Conservation (phyloP, 1,140 invertebrate genomes). For the Stegodyphus dumicola region DNA sequence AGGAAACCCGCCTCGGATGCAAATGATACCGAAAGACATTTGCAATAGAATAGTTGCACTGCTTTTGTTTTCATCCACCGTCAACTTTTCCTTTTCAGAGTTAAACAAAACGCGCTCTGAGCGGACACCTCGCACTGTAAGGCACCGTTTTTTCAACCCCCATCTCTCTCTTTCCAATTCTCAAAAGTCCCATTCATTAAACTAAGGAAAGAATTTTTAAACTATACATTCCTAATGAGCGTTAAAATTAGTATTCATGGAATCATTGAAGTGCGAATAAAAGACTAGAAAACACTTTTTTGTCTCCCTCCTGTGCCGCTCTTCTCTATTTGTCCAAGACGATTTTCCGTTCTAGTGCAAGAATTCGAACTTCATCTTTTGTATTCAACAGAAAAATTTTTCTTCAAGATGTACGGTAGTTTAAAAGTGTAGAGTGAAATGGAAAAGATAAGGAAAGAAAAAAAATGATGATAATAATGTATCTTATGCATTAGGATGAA, state of each 20-base stretch:
- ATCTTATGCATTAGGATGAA: no score
- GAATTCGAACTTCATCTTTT: slow-evolving; percentile 3
- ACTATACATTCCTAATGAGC: slow-evolving; percentile 53
- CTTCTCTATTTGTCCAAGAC: slow-evolving; percentile 31
- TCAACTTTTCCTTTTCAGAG: slow-evolving; percentile 38
- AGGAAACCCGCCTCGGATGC: slow-evolving; percentile 30
- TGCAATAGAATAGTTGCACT: slow-evolving; percentile 38
- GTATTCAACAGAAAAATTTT: not conserved
- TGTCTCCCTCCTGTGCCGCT: not conserved
- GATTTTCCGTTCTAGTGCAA: not conserved
- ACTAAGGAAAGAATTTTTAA: slow-evolving; percentile 46
- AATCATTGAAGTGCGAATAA: slow-evolving; percentile 57
- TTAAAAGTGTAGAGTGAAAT: not conserved
- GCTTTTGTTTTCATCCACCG: slow-evolving; percentile 36
- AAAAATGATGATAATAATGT: slow-evolving; percentile 5
- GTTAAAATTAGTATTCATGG: slow-evolving; percentile 60
- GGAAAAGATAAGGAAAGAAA: not conserved
- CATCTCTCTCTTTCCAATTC: slow-evolving; percentile 5
- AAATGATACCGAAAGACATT: slow-evolving; percentile 41
- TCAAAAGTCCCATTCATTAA: slow-evolving; percentile 36
- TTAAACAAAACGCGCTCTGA: slow-evolving; percentile 34
- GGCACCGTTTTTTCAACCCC: slow-evolving; percentile 8
- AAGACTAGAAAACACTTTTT: slow-evolving; percentile 8
- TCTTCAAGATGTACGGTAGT: not conserved
- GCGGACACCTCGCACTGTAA: slow-evolving; percentile 1